These are phyloP conservation scores for Diadegma fenestrale DNA, from an alignment of 2,888 invertebrate species.

Conservation along the genomic window DNA sequence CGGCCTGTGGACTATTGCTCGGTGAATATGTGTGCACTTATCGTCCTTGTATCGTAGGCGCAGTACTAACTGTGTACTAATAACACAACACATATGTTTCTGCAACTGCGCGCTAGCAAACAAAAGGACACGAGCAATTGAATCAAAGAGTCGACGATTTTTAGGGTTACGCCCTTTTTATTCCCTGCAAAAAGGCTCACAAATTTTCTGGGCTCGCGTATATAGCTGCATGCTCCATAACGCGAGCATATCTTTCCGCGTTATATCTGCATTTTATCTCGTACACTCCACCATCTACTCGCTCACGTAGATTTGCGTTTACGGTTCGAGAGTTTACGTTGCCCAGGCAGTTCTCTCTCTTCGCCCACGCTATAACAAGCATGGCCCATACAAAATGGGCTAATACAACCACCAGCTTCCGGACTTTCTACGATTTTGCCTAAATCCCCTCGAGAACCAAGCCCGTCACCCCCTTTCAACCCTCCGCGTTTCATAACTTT, in stretches of 20 bases:
- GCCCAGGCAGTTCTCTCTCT: conserved; percentile 45
- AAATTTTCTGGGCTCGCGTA: not conserved
- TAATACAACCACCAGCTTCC: conserved; percentile 36
- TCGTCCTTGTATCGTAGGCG: conserved; percentile 38
- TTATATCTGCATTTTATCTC: conserved; percentile 37
- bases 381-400: conserved; percentile 25
- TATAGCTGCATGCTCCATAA: conserved; percentile 38
- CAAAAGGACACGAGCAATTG: conserved; percentile 2
- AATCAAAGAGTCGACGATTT: not conserved
- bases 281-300: not conserved
- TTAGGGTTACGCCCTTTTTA: conserved; percentile 10
- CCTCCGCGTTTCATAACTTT: conserved; percentile 60
- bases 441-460: conserved; percentile 21
- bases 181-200: not conserved
- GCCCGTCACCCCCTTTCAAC: conserved; percentile 10
- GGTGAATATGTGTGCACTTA: conserved; percentile 48
- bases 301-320: conserved; percentile 52
- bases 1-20: conserved; percentile 20
- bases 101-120: not conserved
- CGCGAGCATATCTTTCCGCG: conserved; percentile 21
- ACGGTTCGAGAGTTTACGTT: conserved; percentile 37
- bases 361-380: conserved; percentile 9
- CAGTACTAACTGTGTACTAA: conserved; percentile 23
- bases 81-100: conserved; percentile 14
- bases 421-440: conserved; percentile 53